Evolutionary conservation across 2,113 vertebrate genomes (phyloP).

Genomic region (Channa argus): DNA sequence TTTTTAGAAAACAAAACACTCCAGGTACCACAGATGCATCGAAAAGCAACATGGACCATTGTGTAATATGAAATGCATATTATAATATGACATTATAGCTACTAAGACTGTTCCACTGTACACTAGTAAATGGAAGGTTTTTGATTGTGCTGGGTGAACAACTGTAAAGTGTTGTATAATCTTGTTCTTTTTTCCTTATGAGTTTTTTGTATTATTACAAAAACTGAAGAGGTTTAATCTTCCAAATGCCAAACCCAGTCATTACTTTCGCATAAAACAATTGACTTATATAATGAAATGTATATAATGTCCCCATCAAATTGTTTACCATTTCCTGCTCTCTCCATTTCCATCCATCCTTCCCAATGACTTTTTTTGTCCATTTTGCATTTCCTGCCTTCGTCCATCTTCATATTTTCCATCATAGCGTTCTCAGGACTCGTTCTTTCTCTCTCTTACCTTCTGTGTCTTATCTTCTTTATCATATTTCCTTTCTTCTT

Average conservation of each 20-base stretch:
- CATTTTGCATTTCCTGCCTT: not conserved
- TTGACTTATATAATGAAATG: too few relatives aligned
- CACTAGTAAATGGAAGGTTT: too few relatives aligned
- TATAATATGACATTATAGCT: too few relatives aligned
- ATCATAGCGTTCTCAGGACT: not conserved
- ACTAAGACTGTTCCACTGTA: too few relatives aligned
- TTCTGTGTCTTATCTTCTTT: not conserved
- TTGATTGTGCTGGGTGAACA: too few relatives aligned
- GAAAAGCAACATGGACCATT: too few relatives aligned
- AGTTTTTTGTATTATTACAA: too few relatives aligned
- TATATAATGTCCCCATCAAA: not conserved
- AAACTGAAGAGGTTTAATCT: not conserved
- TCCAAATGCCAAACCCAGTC: slow-evolving; percentile 3
- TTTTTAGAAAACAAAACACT: not conserved
- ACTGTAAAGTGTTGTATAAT: too few relatives aligned
- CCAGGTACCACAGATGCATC: not conserved
- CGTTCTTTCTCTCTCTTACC: not conserved
- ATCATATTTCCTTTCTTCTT: not conserved
- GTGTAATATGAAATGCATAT: too few relatives aligned
- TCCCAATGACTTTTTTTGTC: not conserved
- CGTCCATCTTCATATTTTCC: not conserved
- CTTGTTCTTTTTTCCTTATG: too few relatives aligned
- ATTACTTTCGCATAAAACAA: slow-evolving; percentile 12
- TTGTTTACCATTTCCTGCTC: slow-evolving; percentile 45
- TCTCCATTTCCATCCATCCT: slow-evolving; percentile 15